Base-by-base conservation (phyloP, 2,888 invertebrate species). In the Plagiodera versicolora region DNA sequence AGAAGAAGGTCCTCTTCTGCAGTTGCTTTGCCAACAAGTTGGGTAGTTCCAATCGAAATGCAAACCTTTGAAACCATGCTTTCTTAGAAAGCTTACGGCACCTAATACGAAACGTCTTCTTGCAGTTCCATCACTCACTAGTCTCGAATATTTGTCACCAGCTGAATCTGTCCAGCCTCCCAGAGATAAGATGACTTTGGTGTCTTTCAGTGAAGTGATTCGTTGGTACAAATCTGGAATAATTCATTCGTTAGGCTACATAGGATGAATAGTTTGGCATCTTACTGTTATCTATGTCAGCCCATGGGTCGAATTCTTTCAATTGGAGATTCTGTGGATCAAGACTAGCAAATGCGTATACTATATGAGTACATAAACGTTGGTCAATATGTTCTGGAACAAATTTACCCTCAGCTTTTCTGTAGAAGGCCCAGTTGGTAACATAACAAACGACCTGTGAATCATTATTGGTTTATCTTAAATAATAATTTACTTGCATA, bases 111-210 rank as follows among this genome's bases (percentile, higher is more conserved):
- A 94, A 51, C 87, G 87, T 28, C 86, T 81, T 11, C 93, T 84
- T 4, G 87, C 83, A 0, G 85, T 81, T 4, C 85, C 83, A 61
- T 88, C 87, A 45, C 87, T 86, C 0, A 92, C 91, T 20, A 95
- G 78, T 11, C 89, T 85, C 0, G 93, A 92, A 74, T 94, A 94
- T 76, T 94, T 94, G 74, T 92, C 91, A 0, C 92, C 93, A 0
- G 89, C 86, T 0, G 94, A 95, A 78, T 96, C 95, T 0, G 94
- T 94, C 96, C 96, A 97, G 0, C 97, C 97, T n/a, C 97, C 97
- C 56, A 97, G 78, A 1, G 93, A 94, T 28, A 97, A 80, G 5
- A 94, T 78, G 0, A 92, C 88, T 67, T 86, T 84, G 0, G 85
- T 82, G 49, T 86, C 87, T 58, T 84, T 83, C 14, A 92, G 80